Percentiles rank a stretch among this genome's conserved stretches.
Conservation (phyloP, 2,113 vertebrate species). For the Rhea americana region DNA sequence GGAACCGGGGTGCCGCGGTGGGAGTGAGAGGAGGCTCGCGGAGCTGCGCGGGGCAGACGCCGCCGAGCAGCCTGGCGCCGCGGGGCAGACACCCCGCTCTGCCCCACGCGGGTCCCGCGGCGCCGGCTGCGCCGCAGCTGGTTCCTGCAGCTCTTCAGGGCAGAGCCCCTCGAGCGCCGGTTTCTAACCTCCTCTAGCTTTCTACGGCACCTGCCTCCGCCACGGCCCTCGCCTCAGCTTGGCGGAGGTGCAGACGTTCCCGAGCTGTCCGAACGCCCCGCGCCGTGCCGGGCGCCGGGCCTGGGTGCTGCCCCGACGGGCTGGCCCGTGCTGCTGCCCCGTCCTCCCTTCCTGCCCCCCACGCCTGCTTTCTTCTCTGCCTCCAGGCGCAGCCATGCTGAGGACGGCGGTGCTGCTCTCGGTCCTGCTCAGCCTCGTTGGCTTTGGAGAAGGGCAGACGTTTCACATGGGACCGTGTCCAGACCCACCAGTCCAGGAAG, state of each 20-base stretch:
- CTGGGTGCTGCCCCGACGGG: background rate
- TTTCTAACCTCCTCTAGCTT: background rate
- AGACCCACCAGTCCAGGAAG: constrained; percentile 81
- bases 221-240: background rate
- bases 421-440: constrained; percentile 21
- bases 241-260: background rate
- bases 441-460: constrained; percentile 73
- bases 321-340: no score
- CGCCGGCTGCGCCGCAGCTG: background rate
- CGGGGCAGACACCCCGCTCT: background rate
- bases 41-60: no score
- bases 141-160: background rate
- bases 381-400: constrained; percentile 21
- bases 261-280: rapidly evolving
- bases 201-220: background rate
- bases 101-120: background rate
- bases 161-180: no score
- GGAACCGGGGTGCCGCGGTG: rapidly evolving
- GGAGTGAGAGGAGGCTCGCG: background rate
- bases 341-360: no score
- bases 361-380: background rate
- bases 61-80: no score
- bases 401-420: background rate
- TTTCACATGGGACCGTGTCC: constrained; percentile 87
- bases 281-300: background rate